Evolutionary conservation across 2,888 invertebrate genomes (phyloP).

Genomic region (Polyommatus iphigenia): DNA sequence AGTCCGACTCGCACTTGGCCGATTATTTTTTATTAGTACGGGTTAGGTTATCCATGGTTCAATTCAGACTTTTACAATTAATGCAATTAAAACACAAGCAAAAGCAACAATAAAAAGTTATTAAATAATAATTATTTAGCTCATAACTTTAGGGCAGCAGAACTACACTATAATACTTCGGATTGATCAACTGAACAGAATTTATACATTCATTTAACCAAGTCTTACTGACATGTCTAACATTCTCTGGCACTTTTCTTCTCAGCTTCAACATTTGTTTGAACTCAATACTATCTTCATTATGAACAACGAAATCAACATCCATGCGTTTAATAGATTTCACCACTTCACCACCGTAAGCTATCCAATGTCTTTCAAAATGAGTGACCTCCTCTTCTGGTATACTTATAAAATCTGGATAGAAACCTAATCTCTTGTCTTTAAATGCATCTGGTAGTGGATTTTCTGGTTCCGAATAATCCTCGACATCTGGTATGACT

Average conservation of each 20-base stretch:
- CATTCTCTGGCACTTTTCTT: slow-evolving; percentile 49
- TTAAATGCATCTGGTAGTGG: slow-evolving; percentile 65
- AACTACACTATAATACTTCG: slow-evolving; percentile 56
- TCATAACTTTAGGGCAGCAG: slow-evolving; percentile 46
- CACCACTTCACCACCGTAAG: slow-evolving; percentile 78
- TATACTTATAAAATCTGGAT: slow-evolving; percentile 72
- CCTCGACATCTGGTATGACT: slow-evolving; percentile 1
- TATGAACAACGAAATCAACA: slow-evolving; percentile 66
- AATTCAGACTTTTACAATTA: too few species aligned
- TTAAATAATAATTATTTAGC: not conserved
- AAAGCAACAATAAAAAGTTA: not conserved
- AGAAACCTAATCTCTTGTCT: slow-evolving; percentile 63
- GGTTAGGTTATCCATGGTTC: too few species aligned
- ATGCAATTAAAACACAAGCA: not conserved
- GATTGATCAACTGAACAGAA: slow-evolving; percentile 57
- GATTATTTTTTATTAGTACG: too few species aligned
- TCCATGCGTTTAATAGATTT: slow-evolving; percentile 59
- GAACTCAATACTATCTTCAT: slow-evolving; percentile 52
- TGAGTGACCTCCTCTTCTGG: slow-evolving; percentile 58
- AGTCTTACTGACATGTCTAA: slow-evolving; percentile 62
- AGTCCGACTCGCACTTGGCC: too few species aligned
- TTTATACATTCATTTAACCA: slow-evolving; percentile 69
- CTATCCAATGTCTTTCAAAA: slow-evolving; percentile 83
- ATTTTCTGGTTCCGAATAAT: slow-evolving; percentile 50
- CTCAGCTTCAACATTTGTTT: slow-evolving; percentile 56